phyloP scores from a whole-genome alignment of 2,888 invertebrate species.

The Ceramica pisi region DNA sequence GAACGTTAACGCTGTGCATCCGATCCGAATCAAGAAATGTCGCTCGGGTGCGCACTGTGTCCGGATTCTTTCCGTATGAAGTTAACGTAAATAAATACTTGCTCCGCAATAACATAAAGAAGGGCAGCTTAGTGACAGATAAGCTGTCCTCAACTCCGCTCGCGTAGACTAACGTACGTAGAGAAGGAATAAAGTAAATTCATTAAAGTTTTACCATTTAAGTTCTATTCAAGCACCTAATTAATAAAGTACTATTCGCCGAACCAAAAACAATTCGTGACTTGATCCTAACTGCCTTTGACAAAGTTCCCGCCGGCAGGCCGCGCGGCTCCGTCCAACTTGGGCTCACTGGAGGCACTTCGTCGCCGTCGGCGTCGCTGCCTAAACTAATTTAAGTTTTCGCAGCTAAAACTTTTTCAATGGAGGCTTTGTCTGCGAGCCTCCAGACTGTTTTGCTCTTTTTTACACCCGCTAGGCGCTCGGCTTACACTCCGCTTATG shows the following conservation, averaged over 20 bases:
- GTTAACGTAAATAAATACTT: background rate
- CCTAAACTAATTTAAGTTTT: constrained; percentile 82
- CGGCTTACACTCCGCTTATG: background rate
- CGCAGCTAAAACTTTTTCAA: constrained; percentile 78
- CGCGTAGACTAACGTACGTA: background rate
- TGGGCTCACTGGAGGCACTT: constrained; percentile 38
- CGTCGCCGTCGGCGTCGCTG: constrained; percentile 51
- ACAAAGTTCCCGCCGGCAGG: constrained; percentile 41
- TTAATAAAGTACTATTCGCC: constrained; percentile 5
- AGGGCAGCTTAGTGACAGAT: too few relatives aligned
- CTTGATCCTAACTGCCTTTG: constrained; percentile 46
- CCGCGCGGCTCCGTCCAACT: constrained; percentile 27
- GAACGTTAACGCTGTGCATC: background rate
- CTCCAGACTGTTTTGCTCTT: constrained; percentile 21
- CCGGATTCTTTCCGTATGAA: background rate
- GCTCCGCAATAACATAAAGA: background rate
- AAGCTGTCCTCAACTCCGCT: background rate
- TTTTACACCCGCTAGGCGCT: constrained; percentile 8
- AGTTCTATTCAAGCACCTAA: background rate
- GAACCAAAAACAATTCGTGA: constrained; percentile 36
- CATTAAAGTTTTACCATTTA: background rate
- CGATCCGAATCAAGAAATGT: background rate
- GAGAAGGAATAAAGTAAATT: background rate
- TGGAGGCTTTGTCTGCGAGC: constrained; percentile 63
- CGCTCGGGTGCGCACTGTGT: background rate